Evolutionary conservation across 2,888 invertebrate species (phyloP), one percentile per base, ranked within the genome.

Genomic region (Chrysomela aeneicollis): DNA sequence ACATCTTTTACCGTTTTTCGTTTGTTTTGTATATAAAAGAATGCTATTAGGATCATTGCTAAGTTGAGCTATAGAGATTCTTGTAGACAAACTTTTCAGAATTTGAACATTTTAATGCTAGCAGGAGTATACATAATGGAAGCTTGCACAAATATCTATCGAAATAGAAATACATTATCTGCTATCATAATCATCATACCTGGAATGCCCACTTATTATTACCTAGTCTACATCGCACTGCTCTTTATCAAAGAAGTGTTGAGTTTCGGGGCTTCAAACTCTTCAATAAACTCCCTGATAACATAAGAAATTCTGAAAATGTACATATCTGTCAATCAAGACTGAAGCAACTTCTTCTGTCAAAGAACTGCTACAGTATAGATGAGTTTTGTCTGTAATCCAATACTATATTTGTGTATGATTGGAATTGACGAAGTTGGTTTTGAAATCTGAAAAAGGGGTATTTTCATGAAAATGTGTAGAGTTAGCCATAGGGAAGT

Each of bases 51-150:
- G 42, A 42, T n/a, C 53, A 32, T 54, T 37, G 54, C 37, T 17
- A 35, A 32, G 53, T 53, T 53, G 53, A 35, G 53, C 53, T 53
- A 53, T 17, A 32, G 32, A 53, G 18, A 32, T 17, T 53, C 53
- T 32, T 53, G 32, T 18, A 53, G 53, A 53, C 32, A 15, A 53
- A 35, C 15, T 32, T 53, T 35, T 17, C 18, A 53, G 53, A 53
- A 53, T 53, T 53, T 53, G 32, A 53, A 32, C 22, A 51, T n/a
- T n/a, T n/a, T n/a, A n/a, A n/a, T n/a, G n/a, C n/a, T n/a, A n/a
- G n/a, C n/a, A n/a, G n/a, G n/a, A 53, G 53, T 52, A 52, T 52
- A 53, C 35, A 32, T 53, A 32, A 53, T 53, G 32, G 53, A 53
- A 53, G 52, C 15, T 52, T 15, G 30, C 22, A 52, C 26, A 9